phyloP scores from a whole-genome alignment of 2,888 invertebrate species.

The Brenthis hecate region DNA sequence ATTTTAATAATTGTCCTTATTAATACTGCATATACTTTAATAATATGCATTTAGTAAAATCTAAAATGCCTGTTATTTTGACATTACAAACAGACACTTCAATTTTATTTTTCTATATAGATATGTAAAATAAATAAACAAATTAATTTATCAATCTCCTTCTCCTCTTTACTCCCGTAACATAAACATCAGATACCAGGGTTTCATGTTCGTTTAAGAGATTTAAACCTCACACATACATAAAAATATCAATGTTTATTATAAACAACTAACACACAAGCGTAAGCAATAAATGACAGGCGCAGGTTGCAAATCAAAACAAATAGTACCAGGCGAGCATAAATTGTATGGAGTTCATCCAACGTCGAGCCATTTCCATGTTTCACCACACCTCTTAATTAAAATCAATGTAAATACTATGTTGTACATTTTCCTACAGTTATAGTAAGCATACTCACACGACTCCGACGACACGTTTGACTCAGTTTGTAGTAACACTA shows the following conservation, averaged over 20 bases:
- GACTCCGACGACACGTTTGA: too few relatives aligned
- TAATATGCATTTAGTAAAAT: too few relatives aligned
- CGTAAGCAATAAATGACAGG: slow-evolving; percentile 5
- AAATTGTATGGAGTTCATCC: neutral
- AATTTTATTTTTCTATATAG: too few relatives aligned
- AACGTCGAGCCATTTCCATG: neutral
- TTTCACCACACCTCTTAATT: neutral
- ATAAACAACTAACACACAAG: too few relatives aligned
- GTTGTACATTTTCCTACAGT: neutral
- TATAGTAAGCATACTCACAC: too few relatives aligned
- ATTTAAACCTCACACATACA: neutral
- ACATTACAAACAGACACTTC: too few relatives aligned
- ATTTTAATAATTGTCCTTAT: too few relatives aligned
- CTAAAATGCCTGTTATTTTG: too few relatives aligned
- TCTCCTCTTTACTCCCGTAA: slow-evolving; percentile 15
- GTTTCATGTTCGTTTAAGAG: neutral
- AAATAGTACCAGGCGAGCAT: slow-evolving; percentile 31
- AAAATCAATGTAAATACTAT: neutral
- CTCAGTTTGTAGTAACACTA: too few relatives aligned
- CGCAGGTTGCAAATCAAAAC: slow-evolving; percentile 25
- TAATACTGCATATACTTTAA: too few relatives aligned
- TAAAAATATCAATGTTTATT: neutral
- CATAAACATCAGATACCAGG: slow-evolving; percentile 11
- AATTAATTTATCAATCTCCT: neutral
- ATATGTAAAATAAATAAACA: too few relatives aligned